These are phyloP conservation scores for Apomyelois bistriatella DNA, from an alignment of 2,888 invertebrate genomes.

Conservation along the genomic window DNA sequence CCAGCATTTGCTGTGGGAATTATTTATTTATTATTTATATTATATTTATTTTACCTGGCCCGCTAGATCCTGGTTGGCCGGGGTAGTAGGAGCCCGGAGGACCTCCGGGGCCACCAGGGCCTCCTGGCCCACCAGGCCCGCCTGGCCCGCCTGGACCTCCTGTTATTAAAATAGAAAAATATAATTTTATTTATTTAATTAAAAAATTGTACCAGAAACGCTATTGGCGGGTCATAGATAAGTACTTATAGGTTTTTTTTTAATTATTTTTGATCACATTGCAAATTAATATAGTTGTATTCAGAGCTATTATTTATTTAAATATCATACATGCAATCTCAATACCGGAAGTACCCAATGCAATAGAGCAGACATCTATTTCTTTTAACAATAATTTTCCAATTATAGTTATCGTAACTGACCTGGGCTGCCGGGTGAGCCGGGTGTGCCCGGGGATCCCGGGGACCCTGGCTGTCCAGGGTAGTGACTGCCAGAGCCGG, in stretches of 20 bases:
- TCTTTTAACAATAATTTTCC: too few relatives aligned
- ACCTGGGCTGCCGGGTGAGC: conserved; percentile 26
- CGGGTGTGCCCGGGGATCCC: conserved; percentile 23
- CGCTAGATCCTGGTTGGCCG: conserved; percentile 14
- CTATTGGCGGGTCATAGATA: too few relatives aligned
- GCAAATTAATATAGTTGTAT: too few relatives aligned
- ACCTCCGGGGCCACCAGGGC: conserved; percentile 22
- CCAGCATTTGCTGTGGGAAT: too few relatives aligned
- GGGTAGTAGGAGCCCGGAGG: conserved; percentile 22
- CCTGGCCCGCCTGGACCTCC: conserved; percentile 35
- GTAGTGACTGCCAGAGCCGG: conserved; percentile 19
- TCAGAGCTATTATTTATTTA: too few relatives aligned
- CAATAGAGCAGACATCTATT: too few relatives aligned
- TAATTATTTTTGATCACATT: too few relatives aligned
- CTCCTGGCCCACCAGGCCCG: conserved; percentile 21
- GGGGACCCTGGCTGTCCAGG: conserved; percentile 22
- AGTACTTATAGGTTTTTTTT: too few relatives aligned
- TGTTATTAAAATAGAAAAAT: conserved; percentile 13
- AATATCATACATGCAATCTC: too few relatives aligned
- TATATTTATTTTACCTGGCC: conserved; percentile 9
- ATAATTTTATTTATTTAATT: neutral
- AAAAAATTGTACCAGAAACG: too few relatives aligned
- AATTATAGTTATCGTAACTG: neutral
- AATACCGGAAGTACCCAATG: too few relatives aligned
- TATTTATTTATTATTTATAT: neutral